Evolutionary conservation across 2,113 vertebrate species (phyloP).

Genomic region (Lampris megalopsis): DNA sequence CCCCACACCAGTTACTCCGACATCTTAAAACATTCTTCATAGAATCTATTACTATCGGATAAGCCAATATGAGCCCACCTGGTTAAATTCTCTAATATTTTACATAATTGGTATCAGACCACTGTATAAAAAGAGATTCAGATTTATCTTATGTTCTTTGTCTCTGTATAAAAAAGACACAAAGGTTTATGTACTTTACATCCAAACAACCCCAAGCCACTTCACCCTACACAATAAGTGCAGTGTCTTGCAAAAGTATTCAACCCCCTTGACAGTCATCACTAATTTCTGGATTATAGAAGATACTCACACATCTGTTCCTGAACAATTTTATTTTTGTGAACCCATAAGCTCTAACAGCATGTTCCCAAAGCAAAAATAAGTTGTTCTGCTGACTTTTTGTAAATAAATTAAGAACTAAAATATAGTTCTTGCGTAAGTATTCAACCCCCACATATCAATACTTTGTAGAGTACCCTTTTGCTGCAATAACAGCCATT

Average conservation of each 20-base stretch:
- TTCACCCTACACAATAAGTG: constrained; percentile 41
- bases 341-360: no score
- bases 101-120: constrained; percentile 84
- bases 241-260: neutral
- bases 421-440: no score
- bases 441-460: no score
- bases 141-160: constrained; percentile 57
- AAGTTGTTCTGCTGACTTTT: no score
- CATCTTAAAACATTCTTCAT: constrained; percentile 85
- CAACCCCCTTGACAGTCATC: no score
- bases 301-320: no score
- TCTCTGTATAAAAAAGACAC: constrained; percentile 49
- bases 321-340: no score
- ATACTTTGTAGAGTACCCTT: no score
- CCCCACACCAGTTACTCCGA: constrained; percentile 23
- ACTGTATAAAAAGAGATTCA: constrained; percentile 62
- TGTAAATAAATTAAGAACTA: no score
- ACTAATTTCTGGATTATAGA: no score
- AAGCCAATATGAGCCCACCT: constrained; percentile 82
- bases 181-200: constrained; percentile 68
- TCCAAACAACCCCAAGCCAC: constrained; percentile 67
- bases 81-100: constrained; percentile 85
- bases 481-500: no score
- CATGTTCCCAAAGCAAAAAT: no score
- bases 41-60: constrained; percentile 88